Percentiles rank a stretch among this genome's conserved stretches.
Evolutionary conservation across 2,888 invertebrate species (phyloP).

Genomic region (Gastrophysa polygoni): DNA sequence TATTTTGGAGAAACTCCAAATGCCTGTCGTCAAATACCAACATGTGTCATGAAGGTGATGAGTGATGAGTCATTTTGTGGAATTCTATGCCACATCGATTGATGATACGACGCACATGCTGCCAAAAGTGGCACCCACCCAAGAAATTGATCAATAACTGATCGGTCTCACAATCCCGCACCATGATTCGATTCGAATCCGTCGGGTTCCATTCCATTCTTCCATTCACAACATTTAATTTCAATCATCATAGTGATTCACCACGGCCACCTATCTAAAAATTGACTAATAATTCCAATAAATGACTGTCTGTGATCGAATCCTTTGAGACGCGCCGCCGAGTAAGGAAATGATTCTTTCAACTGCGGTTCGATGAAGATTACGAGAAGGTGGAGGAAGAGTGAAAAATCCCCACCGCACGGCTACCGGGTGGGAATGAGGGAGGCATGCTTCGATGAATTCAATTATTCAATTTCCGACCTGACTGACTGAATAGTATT

Average conservation of each 20-base stretch:
- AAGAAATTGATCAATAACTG: too few species aligned
- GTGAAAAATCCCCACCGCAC: constrained; percentile 35
- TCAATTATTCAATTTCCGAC: too few species aligned
- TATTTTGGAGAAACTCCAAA: too few species aligned
- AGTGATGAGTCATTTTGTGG: too few species aligned
- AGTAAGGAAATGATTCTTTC: constrained; percentile 40
- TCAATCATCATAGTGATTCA: constrained; percentile 35
- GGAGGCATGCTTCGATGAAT: constrained; percentile 35
- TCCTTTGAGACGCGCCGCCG: constrained; percentile 38
- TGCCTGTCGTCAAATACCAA: too few species aligned
- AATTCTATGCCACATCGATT: too few species aligned
- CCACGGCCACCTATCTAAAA: constrained; percentile 31
- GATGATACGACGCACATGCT: too few species aligned
- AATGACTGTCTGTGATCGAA: constrained; percentile 35
- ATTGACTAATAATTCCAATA: constrained; percentile 41
- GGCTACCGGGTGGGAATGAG: constrained; percentile 31
- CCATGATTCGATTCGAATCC: too few species aligned
- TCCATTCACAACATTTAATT: constrained; percentile 28
- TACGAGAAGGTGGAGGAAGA: constrained; percentile 9
- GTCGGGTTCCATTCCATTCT: constrained; percentile 1
- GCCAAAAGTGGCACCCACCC: too few species aligned
- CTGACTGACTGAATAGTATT: too few species aligned
- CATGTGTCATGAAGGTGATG: too few species aligned
- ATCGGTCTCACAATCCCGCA: too few species aligned
- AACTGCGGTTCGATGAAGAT: constrained; percentile 39